Percentiles rank a stretch among this genome's conserved stretches.
Conservation (phyloP, 2,113 vertebrate species). For the Clarias gariepinus region DNA sequence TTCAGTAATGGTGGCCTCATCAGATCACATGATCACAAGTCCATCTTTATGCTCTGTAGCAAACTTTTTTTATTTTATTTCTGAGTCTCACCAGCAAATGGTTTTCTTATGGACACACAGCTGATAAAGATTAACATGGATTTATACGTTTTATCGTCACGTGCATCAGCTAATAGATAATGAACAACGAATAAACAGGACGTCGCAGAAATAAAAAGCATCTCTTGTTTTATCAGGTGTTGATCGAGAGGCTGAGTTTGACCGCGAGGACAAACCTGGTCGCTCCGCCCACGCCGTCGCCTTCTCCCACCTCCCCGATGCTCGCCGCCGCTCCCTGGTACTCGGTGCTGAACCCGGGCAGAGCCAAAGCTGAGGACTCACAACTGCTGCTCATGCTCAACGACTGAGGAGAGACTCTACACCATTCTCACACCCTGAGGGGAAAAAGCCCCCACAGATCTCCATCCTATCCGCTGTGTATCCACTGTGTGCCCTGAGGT, state of each 20-base stretch:
- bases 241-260: slow-evolving; percentile 59
- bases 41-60: too few species aligned
- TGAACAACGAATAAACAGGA: background rate
- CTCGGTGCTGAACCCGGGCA: slow-evolving; percentile 33
- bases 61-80: too few species aligned
- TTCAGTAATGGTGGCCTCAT: background rate
- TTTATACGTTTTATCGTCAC: too few species aligned
- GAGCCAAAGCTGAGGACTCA: slow-evolving; percentile 42
- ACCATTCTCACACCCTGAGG: background rate
- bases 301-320: slow-evolving; percentile 47
- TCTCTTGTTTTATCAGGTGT: slow-evolving; percentile 49
- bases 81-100: too few species aligned
- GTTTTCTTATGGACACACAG: too few species aligned
- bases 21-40: too few species aligned
- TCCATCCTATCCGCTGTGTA: background rate
- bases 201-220: background rate
- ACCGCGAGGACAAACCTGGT: slow-evolving; percentile 2
- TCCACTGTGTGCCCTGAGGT: background rate
- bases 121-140: too few species aligned
- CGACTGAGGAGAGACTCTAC: slow-evolving; percentile 40
- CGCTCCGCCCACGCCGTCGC: slow-evolving; percentile 28
- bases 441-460: background rate
- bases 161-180: background rate
- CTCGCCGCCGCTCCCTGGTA: slow-evolving; percentile 45
- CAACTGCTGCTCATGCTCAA: slow-evolving; percentile 54